Evolutionary conservation across 2,888 invertebrate species (phyloP), one percentile per base, ranked within the genome.

Genomic region (Tanytarsus gracilentus): DNA sequence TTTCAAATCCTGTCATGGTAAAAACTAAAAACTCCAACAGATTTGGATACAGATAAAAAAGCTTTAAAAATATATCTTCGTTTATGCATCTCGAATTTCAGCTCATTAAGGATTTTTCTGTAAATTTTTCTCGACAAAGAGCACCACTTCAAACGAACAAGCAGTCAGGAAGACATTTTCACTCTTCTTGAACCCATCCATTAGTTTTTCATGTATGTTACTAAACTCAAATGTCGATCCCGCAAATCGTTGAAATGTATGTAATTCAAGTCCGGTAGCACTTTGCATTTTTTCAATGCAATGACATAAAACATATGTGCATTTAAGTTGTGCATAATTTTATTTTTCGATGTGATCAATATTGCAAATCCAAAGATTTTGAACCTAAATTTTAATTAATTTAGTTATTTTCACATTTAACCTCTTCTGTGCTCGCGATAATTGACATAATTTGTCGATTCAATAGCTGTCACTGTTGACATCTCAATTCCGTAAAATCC

Each of bases 11-110:
- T 0, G 84, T 80, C 23, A 85, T 75, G 52, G 84, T 85, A 67
- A 85, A 85, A 3, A 86, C 86, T 27, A 83, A 77, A 71, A 85
- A 82, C n/a, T n/a, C n/a, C n/a, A n/a, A n/a, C n/a, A n/a, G n/a
- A n/a, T n/a, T n/a, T n/a, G n/a, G n/a, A n/a, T n/a, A n/a, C n/a
- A n/a, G n/a, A n/a, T n/a, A n/a, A n/a, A n/a, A n/a, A n/a, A n/a
- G n/a, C n/a, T n/a, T n/a, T n/a, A n/a, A n/a, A n/a, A n/a, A n/a
- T n/a, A n/a, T n/a, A n/a, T n/a, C n/a, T n/a, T n/a, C n/a, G n/a
- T n/a, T n/a, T n/a, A n/a, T n/a, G n/a, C n/a, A n/a, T n/a, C n/a
- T n/a, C n/a, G n/a, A n/a, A n/a, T n/a, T n/a, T n/a, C n/a, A n/a
- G n/a, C n/a, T n/a, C n/a, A n/a, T n/a, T n/a, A n/a, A n/a, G n/a